phyloP scores from a whole-genome alignment of 2,113 vertebrate genomes.

The Menura novaehollandiae region DNA sequence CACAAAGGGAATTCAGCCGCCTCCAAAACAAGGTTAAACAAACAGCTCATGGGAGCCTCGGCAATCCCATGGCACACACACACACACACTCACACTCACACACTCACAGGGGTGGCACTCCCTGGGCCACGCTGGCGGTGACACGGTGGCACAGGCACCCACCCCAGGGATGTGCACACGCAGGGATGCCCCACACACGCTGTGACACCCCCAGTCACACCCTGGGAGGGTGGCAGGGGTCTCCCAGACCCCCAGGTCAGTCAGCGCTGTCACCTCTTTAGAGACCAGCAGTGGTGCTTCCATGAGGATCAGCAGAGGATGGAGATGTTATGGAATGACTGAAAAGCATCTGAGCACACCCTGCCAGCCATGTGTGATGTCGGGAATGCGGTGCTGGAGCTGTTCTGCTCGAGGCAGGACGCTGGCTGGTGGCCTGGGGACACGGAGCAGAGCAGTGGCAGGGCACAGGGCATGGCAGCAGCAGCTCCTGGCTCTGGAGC shows the following conservation, averaged over 20 bases:
- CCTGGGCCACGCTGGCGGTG: accelerated
- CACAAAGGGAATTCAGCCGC: slow-evolving; percentile 19
- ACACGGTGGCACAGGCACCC: neutral
- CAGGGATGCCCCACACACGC: accelerated
- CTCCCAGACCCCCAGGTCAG: accelerated
- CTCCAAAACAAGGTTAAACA: slow-evolving; percentile 55
- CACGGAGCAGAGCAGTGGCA: accelerated
- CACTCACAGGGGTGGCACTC: neutral
- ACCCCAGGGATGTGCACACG: neutral
- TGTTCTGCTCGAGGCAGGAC: neutral
- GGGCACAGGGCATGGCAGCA: neutral
- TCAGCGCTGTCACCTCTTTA: accelerated
- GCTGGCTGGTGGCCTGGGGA: accelerated
- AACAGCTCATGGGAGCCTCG: slow-evolving; percentile 25
- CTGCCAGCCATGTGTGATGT: accelerated
- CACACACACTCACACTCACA: neutral
- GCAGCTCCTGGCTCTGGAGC: accelerated
- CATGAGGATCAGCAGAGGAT: neutral
- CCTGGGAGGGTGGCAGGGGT: neutral
- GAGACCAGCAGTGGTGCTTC: neutral
- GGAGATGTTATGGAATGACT: neutral
- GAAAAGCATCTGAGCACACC: neutral
- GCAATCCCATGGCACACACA: neutral
- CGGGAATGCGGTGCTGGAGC: accelerated
- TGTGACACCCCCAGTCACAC: neutral